These are phyloP conservation scores for Otolemur crassicaudatus DNA, from an alignment of 2,797 vertebrate genomes.

Conservation along the genomic window DNA sequence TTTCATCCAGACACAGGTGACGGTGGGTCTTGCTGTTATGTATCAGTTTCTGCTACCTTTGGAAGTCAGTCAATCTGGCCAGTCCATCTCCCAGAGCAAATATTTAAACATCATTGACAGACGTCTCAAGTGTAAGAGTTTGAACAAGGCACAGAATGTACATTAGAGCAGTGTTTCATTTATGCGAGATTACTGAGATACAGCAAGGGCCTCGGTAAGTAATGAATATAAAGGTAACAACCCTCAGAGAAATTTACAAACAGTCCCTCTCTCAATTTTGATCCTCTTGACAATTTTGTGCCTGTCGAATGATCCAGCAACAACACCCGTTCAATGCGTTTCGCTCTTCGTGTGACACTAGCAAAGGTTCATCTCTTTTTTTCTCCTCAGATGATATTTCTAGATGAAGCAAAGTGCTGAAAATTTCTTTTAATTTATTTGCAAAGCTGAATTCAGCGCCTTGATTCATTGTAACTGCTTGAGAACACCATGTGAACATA, in stretches of 20 bases:
- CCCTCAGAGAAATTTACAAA: slow-evolving; percentile 15
- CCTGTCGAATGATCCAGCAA: slow-evolving; percentile 60
- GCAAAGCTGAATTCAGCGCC: slow-evolving; percentile 60
- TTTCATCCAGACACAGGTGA: not conserved
- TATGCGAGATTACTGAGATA: not conserved
- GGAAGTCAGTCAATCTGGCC: not conserved
- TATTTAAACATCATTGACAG: not conserved
- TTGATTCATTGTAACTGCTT: slow-evolving; percentile 60
- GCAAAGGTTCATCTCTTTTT: slow-evolving; percentile 43
- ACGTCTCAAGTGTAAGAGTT: not conserved
- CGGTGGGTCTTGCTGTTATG: rapidly evolving
- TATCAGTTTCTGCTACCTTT: not conserved
- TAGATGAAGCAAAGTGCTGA: slow-evolving; percentile 51
- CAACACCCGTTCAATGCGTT: slow-evolving; percentile 60
- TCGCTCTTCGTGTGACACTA: not conserved
- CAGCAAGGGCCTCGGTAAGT: not conserved
- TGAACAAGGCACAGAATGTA: not conserved
- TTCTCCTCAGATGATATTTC: slow-evolving; percentile 34
- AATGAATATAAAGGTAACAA: not conserved
- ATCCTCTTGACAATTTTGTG: not conserved
- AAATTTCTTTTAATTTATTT: slow-evolving; percentile 73
- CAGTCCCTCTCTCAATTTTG: slow-evolving; percentile 25
- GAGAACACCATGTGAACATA: slow-evolving; percentile 35
- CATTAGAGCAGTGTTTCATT: not conserved
- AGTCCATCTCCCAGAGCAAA: not conserved